Evolutionary conservation across 1,140 invertebrate species (phyloP).

Genomic region (Caenorhabditis remanei): DNA sequence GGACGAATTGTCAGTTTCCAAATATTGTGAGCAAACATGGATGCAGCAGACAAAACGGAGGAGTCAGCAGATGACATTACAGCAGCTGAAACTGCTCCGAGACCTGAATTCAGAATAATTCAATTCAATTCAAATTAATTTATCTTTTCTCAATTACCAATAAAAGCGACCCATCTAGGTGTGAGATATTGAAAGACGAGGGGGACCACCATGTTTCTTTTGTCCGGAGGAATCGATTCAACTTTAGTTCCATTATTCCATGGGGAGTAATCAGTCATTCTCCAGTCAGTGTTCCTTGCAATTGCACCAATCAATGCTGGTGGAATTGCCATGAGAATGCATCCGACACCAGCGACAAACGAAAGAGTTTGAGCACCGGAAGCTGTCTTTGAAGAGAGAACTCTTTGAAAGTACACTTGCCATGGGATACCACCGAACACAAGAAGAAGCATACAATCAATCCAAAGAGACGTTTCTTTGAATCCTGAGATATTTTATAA

Average conservation of each 20-base stretch:
- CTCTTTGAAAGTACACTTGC: conserved; percentile 98
- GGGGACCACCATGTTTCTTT: conserved; percentile 93
- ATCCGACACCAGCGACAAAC: conserved; percentile 94
- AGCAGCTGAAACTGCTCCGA: conserved; percentile 96
- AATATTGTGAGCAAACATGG: conserved; percentile 97
- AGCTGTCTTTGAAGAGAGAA: conserved; percentile 93
- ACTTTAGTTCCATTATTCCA: conserved; percentile 77
- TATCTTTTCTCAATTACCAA: conserved; percentile 80
- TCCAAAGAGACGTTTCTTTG: conserved; percentile 86
- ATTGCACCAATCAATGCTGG: conserved; percentile 95
- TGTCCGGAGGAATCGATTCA: conserved; percentile 79
- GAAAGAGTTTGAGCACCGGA: conserved; percentile 91
- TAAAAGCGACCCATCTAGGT: conserved; percentile 91
- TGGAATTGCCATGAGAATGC: conserved; percentile 95
- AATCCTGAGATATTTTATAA: conserved; percentile 78
- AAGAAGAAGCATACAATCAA: conserved; percentile 91
- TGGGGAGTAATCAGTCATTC: conserved; percentile 73
- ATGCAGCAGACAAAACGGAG: conserved; percentile 93
- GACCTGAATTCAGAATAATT: conserved; percentile 78
- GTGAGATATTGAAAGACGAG: conserved; percentile 96
- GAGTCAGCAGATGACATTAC: conserved; percentile 98
- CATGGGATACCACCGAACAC: conserved; percentile 98
- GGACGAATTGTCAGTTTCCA: conserved; percentile 96
- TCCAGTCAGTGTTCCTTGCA: conserved; percentile 86
- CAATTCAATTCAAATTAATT: neutral